Conservation (phyloP, 2,888 invertebrate species). For the Plutella xylostella region DNA sequence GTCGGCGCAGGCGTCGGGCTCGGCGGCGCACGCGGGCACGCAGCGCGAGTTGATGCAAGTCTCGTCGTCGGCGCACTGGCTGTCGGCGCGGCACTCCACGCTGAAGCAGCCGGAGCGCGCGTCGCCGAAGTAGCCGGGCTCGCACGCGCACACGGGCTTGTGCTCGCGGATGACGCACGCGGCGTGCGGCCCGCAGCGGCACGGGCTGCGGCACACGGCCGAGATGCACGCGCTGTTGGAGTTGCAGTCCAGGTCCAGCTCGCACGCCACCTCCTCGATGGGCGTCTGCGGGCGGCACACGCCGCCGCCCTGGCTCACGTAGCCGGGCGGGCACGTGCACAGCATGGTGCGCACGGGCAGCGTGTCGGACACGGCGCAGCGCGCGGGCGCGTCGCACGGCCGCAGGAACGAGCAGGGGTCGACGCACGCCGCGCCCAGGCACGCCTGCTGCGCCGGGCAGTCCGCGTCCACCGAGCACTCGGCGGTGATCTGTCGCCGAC, state of each 20-base stretch:
- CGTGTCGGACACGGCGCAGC: conserved; percentile 84
- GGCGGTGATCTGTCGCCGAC: conserved; percentile 76
- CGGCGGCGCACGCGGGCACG: conserved; percentile 81
- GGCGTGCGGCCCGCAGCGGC: conserved; percentile 87
- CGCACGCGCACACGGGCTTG: conserved; percentile 89
- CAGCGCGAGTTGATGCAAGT: conserved; percentile 87
- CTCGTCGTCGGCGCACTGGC: conserved; percentile 85
- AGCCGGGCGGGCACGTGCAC: conserved; percentile 90
- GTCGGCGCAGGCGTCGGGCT: conserved; percentile 78
- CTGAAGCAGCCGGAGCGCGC: conserved; percentile 84
- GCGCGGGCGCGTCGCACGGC: conserved; percentile 84
- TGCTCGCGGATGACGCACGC: conserved; percentile 87
- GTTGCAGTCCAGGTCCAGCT: conserved; percentile 82
- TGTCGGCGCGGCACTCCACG: conserved; percentile 78
- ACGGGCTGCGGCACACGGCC: conserved; percentile 85
- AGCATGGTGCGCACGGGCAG: conserved; percentile 89
- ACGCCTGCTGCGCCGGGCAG: conserved; percentile 83
- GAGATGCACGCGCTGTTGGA: conserved; percentile 83
- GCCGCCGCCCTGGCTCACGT: conserved; percentile 87
- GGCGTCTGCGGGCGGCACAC: conserved; percentile 81
- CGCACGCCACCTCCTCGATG: conserved; percentile 74
- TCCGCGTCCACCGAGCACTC: conserved; percentile 87
- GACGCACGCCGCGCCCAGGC: conserved; percentile 84
- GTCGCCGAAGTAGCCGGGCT: conserved; percentile 85
- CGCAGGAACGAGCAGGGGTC: conserved; percentile 83